Evolutionary conservation across 1,140 invertebrate species (phyloP).

Genomic region (Phymorhynchus buccinoides): DNA sequence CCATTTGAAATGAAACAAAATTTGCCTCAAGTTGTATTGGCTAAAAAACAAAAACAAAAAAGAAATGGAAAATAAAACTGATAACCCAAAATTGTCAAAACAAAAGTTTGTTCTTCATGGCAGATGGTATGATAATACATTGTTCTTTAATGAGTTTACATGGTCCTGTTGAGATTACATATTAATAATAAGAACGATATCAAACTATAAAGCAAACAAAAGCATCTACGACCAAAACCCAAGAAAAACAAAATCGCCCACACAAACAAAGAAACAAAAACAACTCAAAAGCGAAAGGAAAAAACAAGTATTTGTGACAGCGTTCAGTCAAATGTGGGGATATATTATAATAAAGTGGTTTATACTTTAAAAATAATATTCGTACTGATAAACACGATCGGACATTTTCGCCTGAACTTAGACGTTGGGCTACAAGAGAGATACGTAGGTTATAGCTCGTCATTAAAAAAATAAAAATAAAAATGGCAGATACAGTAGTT

Average conservation of each 20-base stretch:
- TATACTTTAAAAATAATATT: neutral
- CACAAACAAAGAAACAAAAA: no score
- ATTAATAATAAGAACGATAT: no score
- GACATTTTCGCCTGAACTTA: neutral
- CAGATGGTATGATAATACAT: neutral
- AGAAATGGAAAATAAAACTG: neutral
- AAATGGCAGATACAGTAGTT: neutral
- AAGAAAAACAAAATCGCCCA: no score
- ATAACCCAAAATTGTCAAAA: neutral
- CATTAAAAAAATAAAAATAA: neutral
- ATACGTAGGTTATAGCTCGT: neutral
- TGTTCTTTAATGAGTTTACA: neutral
- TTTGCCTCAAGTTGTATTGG: neutral
- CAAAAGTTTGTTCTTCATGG: neutral
- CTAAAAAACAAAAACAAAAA: neutral
- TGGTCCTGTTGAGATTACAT: neutral
- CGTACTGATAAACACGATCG: neutral
- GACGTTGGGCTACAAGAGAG: neutral
- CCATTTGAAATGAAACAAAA: neutral
- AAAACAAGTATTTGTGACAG: neutral
- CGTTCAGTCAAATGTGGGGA: conserved; percentile 1
- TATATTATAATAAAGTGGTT: neutral
- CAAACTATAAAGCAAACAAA: no score
- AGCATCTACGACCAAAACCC: no score
- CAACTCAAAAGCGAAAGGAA: no score